Percentiles rank a stretch among this genome's conserved stretches.
phyloP scores from a whole-genome alignment of 2,113 vertebrate genomes.

The Hippolais icterina region DNA sequence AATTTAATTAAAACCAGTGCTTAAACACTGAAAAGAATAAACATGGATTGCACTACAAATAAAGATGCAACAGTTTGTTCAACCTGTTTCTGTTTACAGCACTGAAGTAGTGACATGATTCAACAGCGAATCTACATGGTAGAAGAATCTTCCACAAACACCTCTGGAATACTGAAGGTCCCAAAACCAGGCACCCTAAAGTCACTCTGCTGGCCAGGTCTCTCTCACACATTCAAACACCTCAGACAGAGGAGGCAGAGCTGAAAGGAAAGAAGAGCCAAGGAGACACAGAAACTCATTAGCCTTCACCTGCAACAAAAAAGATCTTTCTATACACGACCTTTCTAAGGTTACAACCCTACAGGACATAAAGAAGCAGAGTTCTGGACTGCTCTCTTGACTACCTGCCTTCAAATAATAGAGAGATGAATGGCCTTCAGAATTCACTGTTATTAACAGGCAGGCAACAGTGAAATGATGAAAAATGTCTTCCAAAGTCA shows the following conservation, averaged over 20 bases:
- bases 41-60: not conserved
- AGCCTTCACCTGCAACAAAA: not conserved
- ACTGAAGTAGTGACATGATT: not conserved
- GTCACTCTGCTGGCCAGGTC: not conserved
- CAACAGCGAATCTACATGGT: fast-evolving
- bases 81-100: not conserved
- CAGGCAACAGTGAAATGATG: not conserved
- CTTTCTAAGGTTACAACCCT: not conserved
- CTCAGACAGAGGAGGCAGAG: not conserved
- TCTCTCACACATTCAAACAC: not conserved
- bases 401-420: not conserved
- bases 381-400: not conserved
- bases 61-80: not conserved
- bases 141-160: not conserved
- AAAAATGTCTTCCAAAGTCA: not conserved
- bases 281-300: not conserved
- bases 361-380: not conserved
- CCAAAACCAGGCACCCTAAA: not conserved
- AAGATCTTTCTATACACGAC: not conserved
- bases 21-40: not conserved
- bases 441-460: not conserved
- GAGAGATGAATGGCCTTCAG: not conserved
- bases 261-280: not conserved
- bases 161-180: not conserved
- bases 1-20: not conserved